A percentile compares a stretch with the other conserved stretches of the same genome.
phyloP scores from a whole-genome alignment of 2,888 invertebrate species.

The Drosophila subquinaria region DNA sequence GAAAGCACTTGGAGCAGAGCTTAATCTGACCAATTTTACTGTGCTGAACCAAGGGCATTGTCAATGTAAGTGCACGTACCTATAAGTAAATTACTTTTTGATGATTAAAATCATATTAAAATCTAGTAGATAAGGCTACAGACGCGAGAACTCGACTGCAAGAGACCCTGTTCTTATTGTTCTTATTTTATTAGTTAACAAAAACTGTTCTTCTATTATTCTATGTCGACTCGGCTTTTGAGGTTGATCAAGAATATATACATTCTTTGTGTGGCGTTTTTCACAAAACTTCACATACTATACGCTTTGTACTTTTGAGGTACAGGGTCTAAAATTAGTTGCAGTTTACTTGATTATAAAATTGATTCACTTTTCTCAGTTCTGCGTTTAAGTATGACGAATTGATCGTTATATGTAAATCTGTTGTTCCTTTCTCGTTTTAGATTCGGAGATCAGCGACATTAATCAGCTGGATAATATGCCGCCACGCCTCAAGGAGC shows the following conservation, averaged over 20 bases:
- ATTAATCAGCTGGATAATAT: slow-evolving; percentile 80
- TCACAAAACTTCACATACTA: too few species aligned
- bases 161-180: too few species aligned
- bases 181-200: too few species aligned
- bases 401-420: background rate
- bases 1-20: slow-evolving; percentile 88
- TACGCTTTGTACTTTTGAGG: too few species aligned
- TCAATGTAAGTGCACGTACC: slow-evolving; percentile 84
- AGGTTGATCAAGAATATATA: too few species aligned
- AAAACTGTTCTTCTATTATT: too few species aligned
- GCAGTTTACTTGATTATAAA: background rate
- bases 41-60: slow-evolving; percentile 87
- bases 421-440: background rate
- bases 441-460: slow-evolving; percentile 74
- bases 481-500: slow-evolving; percentile 83
- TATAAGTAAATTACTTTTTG: background rate
- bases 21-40: slow-evolving; percentile 87
- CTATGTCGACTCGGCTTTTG: too few species aligned
- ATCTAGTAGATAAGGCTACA: too few species aligned
- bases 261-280: too few species aligned
- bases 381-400: background rate
- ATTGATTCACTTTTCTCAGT: background rate
- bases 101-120: too few species aligned
- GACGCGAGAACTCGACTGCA: too few species aligned
- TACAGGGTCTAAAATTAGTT: too few species aligned